Percentiles rank a stretch among this genome's conserved stretches.
Conservation (phyloP, 2,888 invertebrate species). For the Rapana venosa region DNA sequence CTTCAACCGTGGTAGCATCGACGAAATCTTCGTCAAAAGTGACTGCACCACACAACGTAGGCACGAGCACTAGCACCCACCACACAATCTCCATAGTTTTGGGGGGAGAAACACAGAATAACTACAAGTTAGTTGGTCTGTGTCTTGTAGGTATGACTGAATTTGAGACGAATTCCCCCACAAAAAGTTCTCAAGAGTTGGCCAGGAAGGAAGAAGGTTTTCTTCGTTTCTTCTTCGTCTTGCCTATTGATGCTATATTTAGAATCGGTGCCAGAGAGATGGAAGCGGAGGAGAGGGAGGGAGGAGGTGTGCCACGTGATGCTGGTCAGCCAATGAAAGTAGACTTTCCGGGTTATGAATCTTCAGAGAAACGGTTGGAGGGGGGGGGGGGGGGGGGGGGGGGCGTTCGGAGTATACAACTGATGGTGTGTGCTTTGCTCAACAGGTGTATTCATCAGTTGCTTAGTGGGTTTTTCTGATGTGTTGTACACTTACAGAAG, state of each 20-base stretch:
- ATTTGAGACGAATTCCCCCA: neutral
- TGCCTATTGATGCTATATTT: neutral
- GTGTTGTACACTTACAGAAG: neutral
- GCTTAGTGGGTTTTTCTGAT: neutral
- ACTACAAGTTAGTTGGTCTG: neutral
- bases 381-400: neutral
- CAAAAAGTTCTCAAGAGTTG: no score
- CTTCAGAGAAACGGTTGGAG: neutral
- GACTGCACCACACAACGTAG: slow-evolving; percentile 20
- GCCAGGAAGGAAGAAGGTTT: neutral
- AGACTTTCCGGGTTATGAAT: neutral
- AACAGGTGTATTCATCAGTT: neutral
- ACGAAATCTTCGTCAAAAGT: slow-evolving; percentile 36
- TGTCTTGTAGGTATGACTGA: neutral
- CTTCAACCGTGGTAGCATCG: slow-evolving; percentile 25
- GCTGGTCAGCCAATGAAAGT: neutral
- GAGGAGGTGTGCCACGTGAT: slow-evolving; percentile 3
- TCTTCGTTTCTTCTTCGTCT: neutral
- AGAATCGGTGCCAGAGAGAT: slow-evolving; percentile 10
- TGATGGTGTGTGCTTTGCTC: neutral
- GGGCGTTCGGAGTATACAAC: no score
- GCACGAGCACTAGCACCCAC: slow-evolving; percentile 23
- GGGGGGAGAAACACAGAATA: no score
- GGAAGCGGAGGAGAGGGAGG: neutral
- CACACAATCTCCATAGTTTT: neutral